Percentiles rank a stretch among this genome's conserved stretches.
These are phyloP conservation scores for Nibea albiflora DNA, from an alignment of 2,113 vertebrate species.

Conservation along the genomic window DNA sequence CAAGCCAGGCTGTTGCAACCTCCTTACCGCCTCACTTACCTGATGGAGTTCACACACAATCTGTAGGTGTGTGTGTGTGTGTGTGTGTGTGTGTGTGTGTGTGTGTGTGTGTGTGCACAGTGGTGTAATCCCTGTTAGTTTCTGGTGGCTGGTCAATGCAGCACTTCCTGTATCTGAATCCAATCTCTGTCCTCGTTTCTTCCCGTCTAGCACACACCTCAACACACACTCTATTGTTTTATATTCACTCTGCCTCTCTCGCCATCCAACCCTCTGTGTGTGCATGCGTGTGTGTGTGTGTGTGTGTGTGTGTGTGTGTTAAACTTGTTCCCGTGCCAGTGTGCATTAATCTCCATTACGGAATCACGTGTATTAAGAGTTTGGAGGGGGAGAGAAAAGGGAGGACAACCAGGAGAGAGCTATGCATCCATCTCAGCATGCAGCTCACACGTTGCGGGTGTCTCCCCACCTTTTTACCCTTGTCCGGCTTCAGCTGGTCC, in stretches of 20 bases:
- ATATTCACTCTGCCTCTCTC: slow-evolving; percentile 25
- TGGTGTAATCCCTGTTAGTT: slow-evolving; percentile 6
- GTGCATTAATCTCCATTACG: slow-evolving; percentile 69
- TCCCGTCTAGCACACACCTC: slow-evolving; percentile 6
- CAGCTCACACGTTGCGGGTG: slow-evolving; percentile 38
- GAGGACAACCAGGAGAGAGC: slow-evolving; percentile 39
- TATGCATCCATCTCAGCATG: slow-evolving; percentile 15
- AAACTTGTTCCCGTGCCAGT: slow-evolving; percentile 40
- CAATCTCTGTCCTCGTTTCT: slow-evolving; percentile 21
- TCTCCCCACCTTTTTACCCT: slow-evolving; percentile 48
- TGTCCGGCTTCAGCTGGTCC: slow-evolving; percentile 12
- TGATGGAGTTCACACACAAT: slow-evolving; percentile 16
- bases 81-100: neutral
- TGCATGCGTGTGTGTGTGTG: slow-evolving; percentile 14
- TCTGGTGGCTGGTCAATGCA: slow-evolving; percentile 18
- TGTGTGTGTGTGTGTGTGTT: slow-evolving; percentile 15
- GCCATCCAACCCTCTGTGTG: neutral
- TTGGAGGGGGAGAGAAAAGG: slow-evolving; percentile 18
- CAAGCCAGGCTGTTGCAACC: slow-evolving; percentile 1
- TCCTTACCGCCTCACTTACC: slow-evolving; percentile 34
- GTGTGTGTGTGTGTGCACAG: neutral
- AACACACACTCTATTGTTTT: slow-evolving; percentile 23
- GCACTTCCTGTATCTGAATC: slow-evolving; percentile 1
- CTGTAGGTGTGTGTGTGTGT: slow-evolving; percentile 16
- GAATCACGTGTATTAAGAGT: slow-evolving; percentile 47